Evolutionary conservation across 2,113 vertebrate genomes (phyloP), one percentile per base, ranked within the genome.

Genomic region (Arenaria interpres): DNA sequence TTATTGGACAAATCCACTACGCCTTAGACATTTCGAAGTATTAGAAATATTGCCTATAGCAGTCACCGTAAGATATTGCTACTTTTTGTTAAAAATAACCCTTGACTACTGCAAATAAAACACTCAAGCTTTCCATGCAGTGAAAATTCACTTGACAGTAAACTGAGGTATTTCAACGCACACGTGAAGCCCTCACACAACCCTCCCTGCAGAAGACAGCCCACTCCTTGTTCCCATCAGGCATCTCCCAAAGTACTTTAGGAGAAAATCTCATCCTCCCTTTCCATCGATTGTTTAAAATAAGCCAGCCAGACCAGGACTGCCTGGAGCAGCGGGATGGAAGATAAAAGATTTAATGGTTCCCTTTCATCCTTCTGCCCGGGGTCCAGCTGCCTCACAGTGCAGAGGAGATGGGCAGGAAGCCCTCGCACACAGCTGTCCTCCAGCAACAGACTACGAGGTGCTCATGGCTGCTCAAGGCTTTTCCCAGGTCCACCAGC

Each of bases 321-420:
- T 91, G 88, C 93, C 92, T 53, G 67, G 17, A 95, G 92, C 85
- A 91, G 92, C 73, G 82, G 74, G 89, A 85, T 3, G 14, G 56
- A 85, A 45, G 79, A 96, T 72, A 33, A 90, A 96, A 94, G 91
- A 71, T 82, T 62, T 66, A 77, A 85, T 67, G 35, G 62, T 27
- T 94, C 32, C 50, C 78, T 95, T 94, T 94, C 85, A 95, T 81
- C 85, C 32, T 62, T 19, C 59, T 45, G 71, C 73, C 88, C 5
- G 9, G 35, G 79, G 56, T 77, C 20, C 68, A 88, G 90, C 82
- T 83, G 85, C 85, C 76, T 45, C 11, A 37, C 1, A 23, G 27
- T 50, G 59, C 59, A 78, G 69, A 53, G n/a, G 48, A 27, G n/a
- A 59, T 2, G 14, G 50, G 37, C 24, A 32, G 27, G 20, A 66